Base-by-base conservation (phyloP, 2,888 invertebrate genomes). In the Leptura quadrifasciata region DNA sequence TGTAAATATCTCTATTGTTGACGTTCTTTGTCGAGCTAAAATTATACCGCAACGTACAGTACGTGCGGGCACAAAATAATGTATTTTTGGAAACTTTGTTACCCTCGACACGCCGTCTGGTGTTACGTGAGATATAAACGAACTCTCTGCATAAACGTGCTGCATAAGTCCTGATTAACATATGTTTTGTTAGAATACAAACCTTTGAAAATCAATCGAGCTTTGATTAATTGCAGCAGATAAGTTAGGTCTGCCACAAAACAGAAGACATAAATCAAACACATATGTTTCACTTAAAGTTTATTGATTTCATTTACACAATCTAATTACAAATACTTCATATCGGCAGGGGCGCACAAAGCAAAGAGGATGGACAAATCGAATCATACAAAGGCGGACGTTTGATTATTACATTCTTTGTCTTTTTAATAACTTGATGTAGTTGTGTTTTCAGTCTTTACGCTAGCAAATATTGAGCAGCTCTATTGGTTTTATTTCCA, bases 241-340 rank as follows among this genome's bases (percentile, higher is more conserved):
- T 68, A 68, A 55, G 57, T 68, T 35, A 57, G 55, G 55, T 55
- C 68, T 35, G 12, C 31, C 55, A 2, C 55, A 57, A 54, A 35
- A 55, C 55, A 55, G 64, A 57, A 58, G 47, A 15, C 31, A 64
- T 64, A 67, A 75, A 75, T 75, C 67, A 74, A 75, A 77, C 17
- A 60, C 69, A 76, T 35, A 65, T 73, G 73, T 75, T 79, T 76
- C 76, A 80, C 73, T 81, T 82, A 81, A 82, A 82, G 78, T 84
- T 85, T 83, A 84, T 83, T 83, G 81, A 81, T 83, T 83, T 77
- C 71, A 77, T 83, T 80, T 80, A 81, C 81, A 82, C 79, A 83
- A 80, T 76, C 83, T 83, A 83, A 81, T 82, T 83, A 83, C 83
- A 83, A 78, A 74, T 81, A 80, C 75, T 63, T 74, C 80, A 67